These are phyloP conservation scores for Monoplex corrugatus DNA, from an alignment of 2,888 invertebrate species.

Conservation along the genomic window DNA sequence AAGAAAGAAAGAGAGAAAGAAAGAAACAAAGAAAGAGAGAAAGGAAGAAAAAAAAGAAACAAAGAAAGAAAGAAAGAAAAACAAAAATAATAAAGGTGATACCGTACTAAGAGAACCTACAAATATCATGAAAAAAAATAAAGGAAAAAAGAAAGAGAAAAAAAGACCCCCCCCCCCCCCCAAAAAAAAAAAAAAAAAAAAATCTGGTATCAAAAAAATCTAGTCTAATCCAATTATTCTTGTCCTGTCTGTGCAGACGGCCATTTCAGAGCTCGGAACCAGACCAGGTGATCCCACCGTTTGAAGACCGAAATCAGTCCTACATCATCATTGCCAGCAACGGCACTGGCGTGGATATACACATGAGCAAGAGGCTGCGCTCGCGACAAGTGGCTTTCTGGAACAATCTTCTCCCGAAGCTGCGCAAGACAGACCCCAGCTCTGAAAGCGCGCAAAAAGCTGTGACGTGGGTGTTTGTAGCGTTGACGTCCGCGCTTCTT, in stretches of 20 bases:
- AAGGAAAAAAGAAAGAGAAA: too few species aligned
- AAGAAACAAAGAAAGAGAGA: neutral
- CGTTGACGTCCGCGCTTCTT: constrained; percentile 35
- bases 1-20: neutral
- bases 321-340: constrained; percentile 53
- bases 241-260: constrained; percentile 22
- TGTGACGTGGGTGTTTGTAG: constrained; percentile 48
- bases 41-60: too few species aligned
- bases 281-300: neutral
- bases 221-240: too few species aligned
- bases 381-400: constrained; percentile 57
- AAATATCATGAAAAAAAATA: too few species aligned
- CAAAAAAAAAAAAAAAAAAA: too few species aligned
- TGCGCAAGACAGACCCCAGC: neutral
- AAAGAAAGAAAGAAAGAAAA: too few species aligned
- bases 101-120: too few species aligned
- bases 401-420: constrained; percentile 55
- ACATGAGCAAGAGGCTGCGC: constrained; percentile 50
- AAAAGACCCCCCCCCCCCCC: too few species aligned
- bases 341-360: constrained; percentile 42
- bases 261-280: constrained; percentile 14
- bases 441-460: neutral
- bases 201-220: too few species aligned
- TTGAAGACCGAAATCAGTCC: constrained; percentile 44
- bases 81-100: too few species aligned